Evolutionary conservation across 2,888 invertebrate species (phyloP), one percentile per base, ranked within the genome.

Genomic region (Caenorhabditis sulstoni): DNA sequence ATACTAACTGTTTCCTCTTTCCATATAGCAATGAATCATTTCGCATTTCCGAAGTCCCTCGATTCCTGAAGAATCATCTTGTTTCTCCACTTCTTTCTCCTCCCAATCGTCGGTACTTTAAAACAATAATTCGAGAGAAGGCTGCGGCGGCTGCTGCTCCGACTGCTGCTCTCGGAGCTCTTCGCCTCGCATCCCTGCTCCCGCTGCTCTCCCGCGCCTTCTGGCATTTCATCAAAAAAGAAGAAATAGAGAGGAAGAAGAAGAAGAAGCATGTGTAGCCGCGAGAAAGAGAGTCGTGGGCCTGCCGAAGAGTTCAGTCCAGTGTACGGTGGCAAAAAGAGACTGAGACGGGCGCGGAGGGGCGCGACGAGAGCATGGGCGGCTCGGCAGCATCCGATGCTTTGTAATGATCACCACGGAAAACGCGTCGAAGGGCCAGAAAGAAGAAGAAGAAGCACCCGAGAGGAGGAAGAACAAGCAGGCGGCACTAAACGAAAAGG

Each of bases 151-250:
- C n/a, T 45, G 47, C 14, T 23, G 29, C 58, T 59, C 16, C 49
- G 12, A 37, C n/a, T 12, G 20, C 16, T 41, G 20, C 58, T 59
- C 45, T 50, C 37, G 37, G 49, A 29, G 14, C 50, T 64, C 39
- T 23, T 58, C 35, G 1, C 45, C 49, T 39, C 53, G 12, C 7
- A n/a, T 35, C 41, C 18, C 12, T 53, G 44, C 53, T 53, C 53
- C 41, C 53, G 53, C 16, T 44, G 55, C 44, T 29, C 55, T 57
- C 57, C 39, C 37, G 57, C 22, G 22, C 41, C 57, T 57, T 49
- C 57, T 55, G 66, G 57, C 66, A 57, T 66, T 66, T 66, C 66
- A 35, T 49, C 57, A 47, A 66, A 66, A 57, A n/a, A 66, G 49
- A 23, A 57, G 37, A 53, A 65, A 18, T 20, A 44, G 50, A 64